A percentile compares a stretch with the other conserved stretches of the same genome.
Evolutionary conservation across 2,113 vertebrate genomes (phyloP).

Genomic region (Ictalurus punctatus): DNA sequence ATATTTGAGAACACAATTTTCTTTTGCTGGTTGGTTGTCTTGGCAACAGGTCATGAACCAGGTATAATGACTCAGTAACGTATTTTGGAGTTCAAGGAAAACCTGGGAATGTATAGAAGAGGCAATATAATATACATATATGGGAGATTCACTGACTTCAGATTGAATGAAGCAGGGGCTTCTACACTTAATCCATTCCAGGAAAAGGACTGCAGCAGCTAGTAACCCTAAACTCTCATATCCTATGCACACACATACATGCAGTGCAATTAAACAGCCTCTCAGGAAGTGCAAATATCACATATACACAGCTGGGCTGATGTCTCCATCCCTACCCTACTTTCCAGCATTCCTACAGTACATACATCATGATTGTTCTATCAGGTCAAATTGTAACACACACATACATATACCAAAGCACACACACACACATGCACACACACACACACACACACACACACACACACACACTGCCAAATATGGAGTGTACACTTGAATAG

Average conservation of each 20-base stretch:
- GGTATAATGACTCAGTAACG: neutral
- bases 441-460: conserved; percentile 33
- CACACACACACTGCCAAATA: conserved; percentile 37
- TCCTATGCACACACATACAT: neutral
- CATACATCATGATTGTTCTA: conserved; percentile 45
- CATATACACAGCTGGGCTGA: conserved; percentile 61
- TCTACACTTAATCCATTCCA: neutral
- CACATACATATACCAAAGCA: conserved; percentile 21
- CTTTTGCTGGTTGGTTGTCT: neutral
- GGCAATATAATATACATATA: no score
- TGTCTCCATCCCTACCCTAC: conserved; percentile 63
- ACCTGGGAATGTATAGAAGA: neutral
- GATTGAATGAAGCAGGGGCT: neutral
- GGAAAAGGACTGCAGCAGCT: conserved; percentile 31
- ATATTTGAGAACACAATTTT: neutral
- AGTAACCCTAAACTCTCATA: conserved; percentile 57
- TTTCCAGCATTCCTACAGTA: conserved; percentile 49
- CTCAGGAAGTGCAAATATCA: conserved; percentile 49
- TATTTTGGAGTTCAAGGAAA: neutral
- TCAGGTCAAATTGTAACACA: conserved; percentile 32
- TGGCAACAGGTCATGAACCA: conserved; percentile 1
- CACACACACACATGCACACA: conserved; percentile 32
- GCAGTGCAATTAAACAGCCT: conserved; percentile 51
- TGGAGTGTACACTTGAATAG: neutral
- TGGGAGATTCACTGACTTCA: neutral